Percentiles rank a stretch among this genome's conserved stretches.
Conservation (phyloP, 2,797 vertebrate species). For the Chrysocyon brachyurus region DNA sequence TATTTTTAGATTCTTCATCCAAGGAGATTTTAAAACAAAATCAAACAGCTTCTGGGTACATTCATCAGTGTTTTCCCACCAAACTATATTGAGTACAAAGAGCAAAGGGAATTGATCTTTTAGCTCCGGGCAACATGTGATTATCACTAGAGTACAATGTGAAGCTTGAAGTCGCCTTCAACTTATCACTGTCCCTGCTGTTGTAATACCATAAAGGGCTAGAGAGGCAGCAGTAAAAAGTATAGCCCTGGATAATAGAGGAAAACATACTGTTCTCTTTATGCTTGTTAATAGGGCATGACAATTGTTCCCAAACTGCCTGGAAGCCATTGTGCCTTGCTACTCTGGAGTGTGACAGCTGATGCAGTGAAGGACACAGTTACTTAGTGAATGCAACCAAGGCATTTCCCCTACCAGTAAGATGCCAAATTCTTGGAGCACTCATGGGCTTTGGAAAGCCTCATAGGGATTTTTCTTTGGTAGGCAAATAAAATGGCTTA, state of each 20-base stretch:
- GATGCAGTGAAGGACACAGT: neutral
- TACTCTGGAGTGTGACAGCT: neutral
- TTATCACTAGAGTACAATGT: neutral
- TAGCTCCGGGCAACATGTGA: neutral
- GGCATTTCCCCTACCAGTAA: neutral
- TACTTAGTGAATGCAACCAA: neutral
- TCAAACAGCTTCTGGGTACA: constrained; percentile 43
- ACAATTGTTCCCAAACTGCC: constrained; percentile 35
- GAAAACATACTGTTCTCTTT: constrained; percentile 66
- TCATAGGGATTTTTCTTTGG: neutral
- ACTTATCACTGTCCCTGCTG: constrained; percentile 15
- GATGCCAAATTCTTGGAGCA: neutral
- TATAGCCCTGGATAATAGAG: constrained; percentile 23
- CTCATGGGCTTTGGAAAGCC: neutral
- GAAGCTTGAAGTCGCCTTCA: constrained; percentile 13
- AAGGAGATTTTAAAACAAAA: constrained; percentile 58
- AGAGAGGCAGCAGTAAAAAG: constrained; percentile 29
- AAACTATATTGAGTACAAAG: neutral
- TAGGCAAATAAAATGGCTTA: neutral
- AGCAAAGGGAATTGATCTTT: neutral
- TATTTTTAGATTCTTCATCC: constrained; percentile 50
- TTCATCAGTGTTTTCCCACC: neutral
- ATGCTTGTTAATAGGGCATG: constrained; percentile 67
- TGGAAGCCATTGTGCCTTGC: neutral
- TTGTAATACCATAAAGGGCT: constrained; percentile 22